Percentiles rank a stretch among this genome's conserved stretches.
phyloP scores from a whole-genome alignment of 1,140 invertebrate genomes.

The Myzus persicae region DNA sequence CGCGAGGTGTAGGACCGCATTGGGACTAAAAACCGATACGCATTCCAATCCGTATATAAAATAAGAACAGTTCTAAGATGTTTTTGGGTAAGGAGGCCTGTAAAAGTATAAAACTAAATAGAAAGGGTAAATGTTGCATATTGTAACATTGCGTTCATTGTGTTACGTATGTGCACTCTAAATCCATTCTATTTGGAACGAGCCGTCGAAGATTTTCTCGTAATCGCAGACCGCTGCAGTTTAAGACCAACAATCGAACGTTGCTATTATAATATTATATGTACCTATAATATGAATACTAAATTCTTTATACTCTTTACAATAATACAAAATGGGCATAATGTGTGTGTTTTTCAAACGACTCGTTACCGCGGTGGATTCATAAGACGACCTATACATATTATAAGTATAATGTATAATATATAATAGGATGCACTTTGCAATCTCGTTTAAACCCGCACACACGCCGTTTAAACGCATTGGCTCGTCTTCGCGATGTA shows the following conservation, averaged over 20 bases:
- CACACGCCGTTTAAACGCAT: background rate
- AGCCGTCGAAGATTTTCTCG: background rate
- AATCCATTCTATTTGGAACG: background rate
- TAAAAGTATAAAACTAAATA: background rate
- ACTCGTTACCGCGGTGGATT: background rate
- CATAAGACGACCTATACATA: background rate
- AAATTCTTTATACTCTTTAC: background rate
- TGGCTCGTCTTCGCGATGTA: background rate
- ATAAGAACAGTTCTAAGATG: background rate
- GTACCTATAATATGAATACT: background rate
- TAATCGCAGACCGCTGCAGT: background rate
- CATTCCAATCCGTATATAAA: background rate
- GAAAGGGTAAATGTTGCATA: slow-evolving; percentile 8
- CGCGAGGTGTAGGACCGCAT: background rate
- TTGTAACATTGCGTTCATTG: slow-evolving; percentile 24
- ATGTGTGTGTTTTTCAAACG: background rate
- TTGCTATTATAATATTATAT: background rate
- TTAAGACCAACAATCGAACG: background rate
- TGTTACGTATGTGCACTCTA: background rate
- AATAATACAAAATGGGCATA: background rate
- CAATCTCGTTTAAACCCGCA: background rate
- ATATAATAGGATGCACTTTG: background rate
- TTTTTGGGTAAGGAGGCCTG: slow-evolving; percentile 7
- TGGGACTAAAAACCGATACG: background rate
- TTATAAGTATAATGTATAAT: too few species aligned